Conservation (phyloP, 1,140 invertebrate genomes). For the Aricia agestis region DNA sequence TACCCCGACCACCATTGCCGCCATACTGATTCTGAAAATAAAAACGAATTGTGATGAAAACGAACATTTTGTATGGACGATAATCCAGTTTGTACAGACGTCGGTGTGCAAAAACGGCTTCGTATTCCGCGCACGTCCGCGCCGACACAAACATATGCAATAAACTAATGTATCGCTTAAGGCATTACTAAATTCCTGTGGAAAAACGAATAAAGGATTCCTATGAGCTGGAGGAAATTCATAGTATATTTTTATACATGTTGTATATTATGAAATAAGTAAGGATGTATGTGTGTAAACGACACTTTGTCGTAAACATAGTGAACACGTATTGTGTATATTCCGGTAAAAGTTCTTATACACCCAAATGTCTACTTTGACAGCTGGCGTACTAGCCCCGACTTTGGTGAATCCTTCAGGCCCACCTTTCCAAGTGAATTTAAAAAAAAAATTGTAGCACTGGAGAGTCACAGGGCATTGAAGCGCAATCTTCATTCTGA, state of each 20-base stretch:
- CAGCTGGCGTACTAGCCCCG: no score
- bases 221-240: neutral
- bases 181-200: neutral
- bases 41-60: constrained; percentile 8
- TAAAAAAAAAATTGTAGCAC: no score
- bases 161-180: constrained; percentile 19
- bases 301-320: no score
- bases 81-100: neutral
- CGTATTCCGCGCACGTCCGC: constrained; percentile 50
- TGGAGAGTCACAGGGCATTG: no score
- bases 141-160: constrained; percentile 24
- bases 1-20: neutral
- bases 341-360: no score
- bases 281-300: neutral
- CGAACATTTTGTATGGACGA: neutral
- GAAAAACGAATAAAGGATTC: neutral
- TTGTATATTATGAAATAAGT: neutral
- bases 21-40: neutral
- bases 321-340: no score
- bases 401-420: no score
- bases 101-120: constrained; percentile 25
- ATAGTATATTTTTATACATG: neutral
- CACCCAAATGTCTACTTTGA: no score
- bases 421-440: no score
- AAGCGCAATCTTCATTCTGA: no score